These are phyloP conservation scores for Epistrophe eligans DNA, from an alignment of 2,888 invertebrate genomes.

Conservation along the genomic window DNA sequence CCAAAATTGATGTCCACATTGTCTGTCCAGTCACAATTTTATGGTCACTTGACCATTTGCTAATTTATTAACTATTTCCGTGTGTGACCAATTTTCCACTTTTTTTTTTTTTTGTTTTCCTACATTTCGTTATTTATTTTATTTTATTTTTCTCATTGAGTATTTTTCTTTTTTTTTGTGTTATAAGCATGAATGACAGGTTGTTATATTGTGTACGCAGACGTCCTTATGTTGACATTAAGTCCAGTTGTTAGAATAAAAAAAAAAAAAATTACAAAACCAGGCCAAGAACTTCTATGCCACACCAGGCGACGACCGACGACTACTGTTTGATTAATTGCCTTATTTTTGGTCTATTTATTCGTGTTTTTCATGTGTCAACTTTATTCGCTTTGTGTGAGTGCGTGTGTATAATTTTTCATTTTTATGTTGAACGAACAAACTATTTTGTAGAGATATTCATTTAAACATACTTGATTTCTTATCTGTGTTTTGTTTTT, in stretches of 20 bases:
- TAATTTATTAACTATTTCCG: conserved; percentile 79
- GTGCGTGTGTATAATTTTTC: conserved; percentile 24
- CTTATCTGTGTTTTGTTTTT: neutral
- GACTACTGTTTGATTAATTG: conserved; percentile 75
- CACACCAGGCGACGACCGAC: conserved; percentile 28
- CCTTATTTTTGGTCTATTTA: conserved; percentile 66
- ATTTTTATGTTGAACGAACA: conserved; percentile 15
- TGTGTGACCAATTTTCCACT: conserved; percentile 78
- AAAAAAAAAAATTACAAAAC: conserved; percentile 35
- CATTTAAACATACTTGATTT: conserved; percentile 1
- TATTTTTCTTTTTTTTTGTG: conserved; percentile 45
- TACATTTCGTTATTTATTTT: neutral
- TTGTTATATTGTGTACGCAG: conserved; percentile 54
- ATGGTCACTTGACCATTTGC: conserved; percentile 78
- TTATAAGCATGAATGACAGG: conserved; percentile 69
- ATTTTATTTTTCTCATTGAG: conserved; percentile 10
- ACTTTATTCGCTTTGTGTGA: conserved; percentile 40
- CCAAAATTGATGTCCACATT: conserved; percentile 74
- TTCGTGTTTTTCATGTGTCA: conserved; percentile 59
- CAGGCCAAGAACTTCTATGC: conserved; percentile 38
- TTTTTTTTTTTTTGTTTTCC: neutral
- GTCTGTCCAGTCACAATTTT: conserved; percentile 77
- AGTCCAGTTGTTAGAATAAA: conserved; percentile 30
- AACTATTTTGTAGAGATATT: neutral
- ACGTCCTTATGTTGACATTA: conserved; percentile 72